Conservation (phyloP, 2,113 vertebrate genomes). For the Ciconia boyciana region DNA sequence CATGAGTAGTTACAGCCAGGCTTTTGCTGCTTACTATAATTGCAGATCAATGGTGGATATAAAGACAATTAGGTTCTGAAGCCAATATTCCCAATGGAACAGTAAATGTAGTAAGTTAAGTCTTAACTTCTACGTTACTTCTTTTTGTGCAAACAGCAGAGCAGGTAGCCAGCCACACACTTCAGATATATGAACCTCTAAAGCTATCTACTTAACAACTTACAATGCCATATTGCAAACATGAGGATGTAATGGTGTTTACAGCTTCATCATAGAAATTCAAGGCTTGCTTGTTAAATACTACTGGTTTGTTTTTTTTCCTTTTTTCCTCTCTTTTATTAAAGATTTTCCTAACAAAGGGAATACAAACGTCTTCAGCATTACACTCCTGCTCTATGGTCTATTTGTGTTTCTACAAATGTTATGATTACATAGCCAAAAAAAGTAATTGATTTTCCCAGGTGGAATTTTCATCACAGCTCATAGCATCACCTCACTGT, state of each 20-base stretch:
- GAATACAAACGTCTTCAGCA: background rate
- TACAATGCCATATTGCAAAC: background rate
- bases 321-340: background rate
- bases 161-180: background rate
- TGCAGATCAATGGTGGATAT: background rate
- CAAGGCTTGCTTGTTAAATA: background rate
- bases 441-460: background rate
- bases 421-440: background rate
- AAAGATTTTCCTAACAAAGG: background rate
- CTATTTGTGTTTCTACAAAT: background rate
- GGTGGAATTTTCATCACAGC: slow-evolving; percentile 1
- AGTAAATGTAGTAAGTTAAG: background rate
- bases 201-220: background rate
- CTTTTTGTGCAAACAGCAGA: background rate
- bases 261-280: background rate
- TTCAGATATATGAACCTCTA: background rate
- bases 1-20: background rate
- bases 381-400: background rate
- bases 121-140: background rate
- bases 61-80: background rate
- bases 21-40: background rate
- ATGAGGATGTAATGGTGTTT: background rate
- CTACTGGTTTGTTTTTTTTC: background rate
- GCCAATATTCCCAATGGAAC: background rate
- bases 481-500: slow-evolving; percentile 36